A percentile compares a stretch with the other conserved stretches of the same genome.
Conservation (phyloP, 2,888 invertebrate genomes). For the Tiliacea citrago region DNA sequence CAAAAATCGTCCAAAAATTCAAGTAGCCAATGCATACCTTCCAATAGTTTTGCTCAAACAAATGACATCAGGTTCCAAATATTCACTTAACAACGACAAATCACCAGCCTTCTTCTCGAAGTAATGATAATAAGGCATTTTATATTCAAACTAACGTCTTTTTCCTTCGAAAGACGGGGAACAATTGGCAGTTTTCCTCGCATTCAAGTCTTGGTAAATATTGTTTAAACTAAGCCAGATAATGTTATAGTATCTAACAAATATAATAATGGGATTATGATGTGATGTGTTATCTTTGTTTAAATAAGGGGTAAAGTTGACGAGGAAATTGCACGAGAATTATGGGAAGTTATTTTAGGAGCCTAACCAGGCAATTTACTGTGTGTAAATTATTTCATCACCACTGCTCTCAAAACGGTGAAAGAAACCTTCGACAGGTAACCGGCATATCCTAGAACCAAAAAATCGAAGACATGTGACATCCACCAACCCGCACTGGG, state of each 20-base stretch:
- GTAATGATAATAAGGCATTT: constrained; percentile 52
- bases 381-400: too few relatives aligned
- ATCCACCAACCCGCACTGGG: background rate
- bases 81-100: constrained; percentile 48
- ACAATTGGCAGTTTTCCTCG: constrained; percentile 12
- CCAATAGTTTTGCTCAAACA: constrained; percentile 34
- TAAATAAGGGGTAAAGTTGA: constrained; percentile 9
- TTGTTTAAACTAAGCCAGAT: constrained; percentile 21
- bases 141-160: constrained; percentile 7
- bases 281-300: constrained; percentile 24
- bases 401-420: too few relatives aligned
- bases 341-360: background rate
- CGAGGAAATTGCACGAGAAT: background rate
- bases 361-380: background rate
- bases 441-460: background rate
- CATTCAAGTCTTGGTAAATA: constrained; percentile 21
- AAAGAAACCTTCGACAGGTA: too few relatives aligned
- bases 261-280: constrained; percentile 37
- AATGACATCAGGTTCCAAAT: constrained; percentile 43
- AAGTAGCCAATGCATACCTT: constrained; percentile 22
- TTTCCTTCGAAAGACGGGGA: background rate
- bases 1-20: background rate
- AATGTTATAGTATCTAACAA: constrained; percentile 40
- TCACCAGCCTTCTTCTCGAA: constrained; percentile 59
- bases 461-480: background rate